A percentile compares a stretch with the other conserved stretches of the same genome.
Evolutionary conservation across 2,888 invertebrate genomes (phyloP).

Genomic region (Oscheius sp.): DNA sequence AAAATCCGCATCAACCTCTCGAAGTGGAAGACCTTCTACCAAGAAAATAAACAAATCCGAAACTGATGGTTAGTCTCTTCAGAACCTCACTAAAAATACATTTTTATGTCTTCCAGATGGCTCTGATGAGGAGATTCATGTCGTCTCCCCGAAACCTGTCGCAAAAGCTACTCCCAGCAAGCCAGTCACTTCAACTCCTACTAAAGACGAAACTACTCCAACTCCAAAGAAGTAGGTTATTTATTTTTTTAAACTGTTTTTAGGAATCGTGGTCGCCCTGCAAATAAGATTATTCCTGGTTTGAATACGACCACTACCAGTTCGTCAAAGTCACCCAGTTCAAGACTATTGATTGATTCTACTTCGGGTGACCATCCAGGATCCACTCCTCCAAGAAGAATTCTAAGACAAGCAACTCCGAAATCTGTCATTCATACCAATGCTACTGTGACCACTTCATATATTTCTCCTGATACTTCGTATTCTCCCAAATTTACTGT

Average conservation of each 20-base stretch:
- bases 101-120: conserved; percentile 19
- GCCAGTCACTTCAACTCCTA: conserved; percentile 41
- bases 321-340: background rate
- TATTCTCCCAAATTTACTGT: background rate
- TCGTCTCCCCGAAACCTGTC: conserved; percentile 8
- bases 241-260: background rate
- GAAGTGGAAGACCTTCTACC: background rate
- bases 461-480: background rate
- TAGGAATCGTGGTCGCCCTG: background rate
- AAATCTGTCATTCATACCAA: background rate
- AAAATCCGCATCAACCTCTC: background rate
- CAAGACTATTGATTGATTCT: background rate
- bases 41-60: conserved; percentile 15
- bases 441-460: background rate
- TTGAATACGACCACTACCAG: background rate
- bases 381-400: conserved; percentile 16
- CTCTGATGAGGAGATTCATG: conserved; percentile 21
- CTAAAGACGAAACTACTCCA: conserved; percentile 23
- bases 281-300: conserved; percentile 20
- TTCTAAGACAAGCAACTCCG: background rate
- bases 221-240: background rate
- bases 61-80: conserved; percentile 17
- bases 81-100: background rate
- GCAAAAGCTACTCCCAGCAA: background rate
- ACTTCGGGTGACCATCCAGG: conserved; percentile 10